Conservation (phyloP, 1,140 invertebrate species). For the Ceratitis capitata region DNA sequence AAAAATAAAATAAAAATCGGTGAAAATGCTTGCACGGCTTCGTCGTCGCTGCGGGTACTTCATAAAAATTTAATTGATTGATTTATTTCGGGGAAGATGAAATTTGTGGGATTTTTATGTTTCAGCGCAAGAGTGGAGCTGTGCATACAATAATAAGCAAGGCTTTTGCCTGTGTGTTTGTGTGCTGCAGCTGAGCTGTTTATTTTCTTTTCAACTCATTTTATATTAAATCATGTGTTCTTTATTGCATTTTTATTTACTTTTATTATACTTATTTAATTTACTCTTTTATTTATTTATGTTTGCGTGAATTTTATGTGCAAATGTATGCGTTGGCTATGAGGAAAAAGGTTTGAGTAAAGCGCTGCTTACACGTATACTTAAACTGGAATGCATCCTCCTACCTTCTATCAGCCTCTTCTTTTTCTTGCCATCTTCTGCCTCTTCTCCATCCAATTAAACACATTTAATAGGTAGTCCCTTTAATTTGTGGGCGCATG, state of each 20-base stretch:
- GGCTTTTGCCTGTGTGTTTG: neutral
- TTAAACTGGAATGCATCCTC: too few species aligned
- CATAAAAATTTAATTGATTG: slow-evolving; percentile 47
- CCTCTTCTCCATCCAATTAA: too few species aligned
- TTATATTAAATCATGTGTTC: neutral
- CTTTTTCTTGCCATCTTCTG: too few species aligned
- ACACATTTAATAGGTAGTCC: too few species aligned
- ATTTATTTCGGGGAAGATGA: slow-evolving; percentile 45
- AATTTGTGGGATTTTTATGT: slow-evolving; percentile 40
- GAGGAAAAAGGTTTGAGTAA: neutral
- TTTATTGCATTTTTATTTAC: slow-evolving; percentile 27
- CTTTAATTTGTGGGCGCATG: slow-evolving; percentile 18
- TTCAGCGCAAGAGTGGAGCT: neutral
- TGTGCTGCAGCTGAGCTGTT: neutral
- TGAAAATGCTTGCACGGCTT: neutral
- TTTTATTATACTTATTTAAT: slow-evolving; percentile 22
- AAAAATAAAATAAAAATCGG: neutral
- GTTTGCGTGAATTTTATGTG: neutral
- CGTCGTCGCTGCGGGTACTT: slow-evolving; percentile 42
- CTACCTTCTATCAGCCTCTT: neutral
- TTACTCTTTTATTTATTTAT: neutral
- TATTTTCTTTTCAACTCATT: neutral
- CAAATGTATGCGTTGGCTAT: neutral
- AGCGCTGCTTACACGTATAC: too few species aligned
- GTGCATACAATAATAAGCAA: slow-evolving; percentile 34